Percentiles rank a stretch among this genome's conserved stretches.
Conservation (phyloP, 2,888 invertebrate genomes). For the Acrocera orbiculus region DNA sequence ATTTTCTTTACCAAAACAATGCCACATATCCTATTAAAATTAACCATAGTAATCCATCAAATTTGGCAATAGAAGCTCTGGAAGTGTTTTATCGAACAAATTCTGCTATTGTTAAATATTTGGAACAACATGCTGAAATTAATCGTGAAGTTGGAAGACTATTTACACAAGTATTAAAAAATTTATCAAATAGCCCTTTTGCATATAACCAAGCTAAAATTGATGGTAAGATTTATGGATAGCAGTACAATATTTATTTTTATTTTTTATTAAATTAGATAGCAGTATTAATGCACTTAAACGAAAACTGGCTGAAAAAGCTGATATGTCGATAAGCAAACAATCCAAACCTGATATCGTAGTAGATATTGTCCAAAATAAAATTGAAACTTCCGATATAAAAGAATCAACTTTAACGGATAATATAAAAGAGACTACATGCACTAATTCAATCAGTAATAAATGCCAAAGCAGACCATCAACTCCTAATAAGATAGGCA, state of each 20-base stretch:
- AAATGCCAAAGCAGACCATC: conserved; percentile 5
- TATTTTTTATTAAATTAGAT: conserved; percentile 10
- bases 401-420: not conserved
- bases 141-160: conserved; percentile 41
- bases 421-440: not conserved
- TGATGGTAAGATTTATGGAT: conserved; percentile 17
- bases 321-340: conserved; percentile 16
- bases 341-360: conserved; percentile 12
- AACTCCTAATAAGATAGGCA: conserved; percentile 2
- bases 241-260: not conserved
- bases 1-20: conserved; percentile 56
- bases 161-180: conserved; percentile 33
- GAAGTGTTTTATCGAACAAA: conserved; percentile 75
- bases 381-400: not conserved
- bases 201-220: conserved; percentile 33
- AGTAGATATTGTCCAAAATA: not conserved
- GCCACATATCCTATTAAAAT: conserved; percentile 77
- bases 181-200: conserved; percentile 33
- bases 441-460: not conserved
- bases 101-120: conserved; percentile 71
- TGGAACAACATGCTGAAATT: conserved; percentile 54
- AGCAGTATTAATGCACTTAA: conserved; percentile 18
- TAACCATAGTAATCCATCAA: conserved; percentile 65
- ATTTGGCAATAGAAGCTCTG: conserved; percentile 71
- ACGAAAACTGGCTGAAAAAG: conserved; percentile 17